phyloP scores from a whole-genome alignment of 2,797 vertebrate genomes.

The Alcedo quadribrachys region DNA sequence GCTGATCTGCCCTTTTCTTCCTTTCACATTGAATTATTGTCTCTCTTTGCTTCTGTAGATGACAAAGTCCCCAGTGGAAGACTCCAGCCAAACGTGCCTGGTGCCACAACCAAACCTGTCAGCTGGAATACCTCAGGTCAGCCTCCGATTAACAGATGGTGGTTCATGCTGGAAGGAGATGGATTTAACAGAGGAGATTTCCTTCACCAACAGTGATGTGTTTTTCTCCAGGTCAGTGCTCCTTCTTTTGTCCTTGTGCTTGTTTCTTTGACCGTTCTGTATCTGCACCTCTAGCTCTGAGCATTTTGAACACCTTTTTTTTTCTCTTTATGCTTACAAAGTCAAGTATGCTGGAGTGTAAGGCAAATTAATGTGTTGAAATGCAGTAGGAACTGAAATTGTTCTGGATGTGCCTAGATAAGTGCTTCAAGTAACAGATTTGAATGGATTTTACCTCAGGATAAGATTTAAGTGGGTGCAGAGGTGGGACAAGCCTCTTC shows the following conservation, averaged over 20 bases:
- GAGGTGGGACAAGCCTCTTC: not conserved
- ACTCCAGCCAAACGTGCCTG: not conserved
- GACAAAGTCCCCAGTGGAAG: constrained; percentile 72
- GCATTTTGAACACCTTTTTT: not conserved
- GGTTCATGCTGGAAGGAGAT: constrained; percentile 65
- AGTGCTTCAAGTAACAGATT: not conserved
- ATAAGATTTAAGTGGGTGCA: not conserved
- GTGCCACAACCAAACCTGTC: constrained; percentile 71
- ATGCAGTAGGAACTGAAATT: not conserved
- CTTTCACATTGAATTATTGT: not conserved
- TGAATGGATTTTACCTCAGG: not conserved
- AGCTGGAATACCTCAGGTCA: constrained; percentile 63
- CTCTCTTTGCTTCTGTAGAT: constrained; percentile 71
- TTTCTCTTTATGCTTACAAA: not conserved
- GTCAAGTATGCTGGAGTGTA: not conserved
- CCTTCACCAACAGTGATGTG: constrained; percentile 64
- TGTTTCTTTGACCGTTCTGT: not conserved
- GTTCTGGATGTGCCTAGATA: not conserved
- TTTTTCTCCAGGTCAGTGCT: constrained; percentile 83
- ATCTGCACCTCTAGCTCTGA: not conserved
- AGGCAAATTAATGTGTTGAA: not conserved
- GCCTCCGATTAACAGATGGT: constrained; percentile 39
- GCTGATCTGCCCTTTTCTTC: not conserved
- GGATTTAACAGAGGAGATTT: constrained; percentile 70
- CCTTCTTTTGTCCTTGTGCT: not conserved